Base-by-base conservation (phyloP, 2,888 invertebrate species). In the Phyto melanocephala region DNA sequence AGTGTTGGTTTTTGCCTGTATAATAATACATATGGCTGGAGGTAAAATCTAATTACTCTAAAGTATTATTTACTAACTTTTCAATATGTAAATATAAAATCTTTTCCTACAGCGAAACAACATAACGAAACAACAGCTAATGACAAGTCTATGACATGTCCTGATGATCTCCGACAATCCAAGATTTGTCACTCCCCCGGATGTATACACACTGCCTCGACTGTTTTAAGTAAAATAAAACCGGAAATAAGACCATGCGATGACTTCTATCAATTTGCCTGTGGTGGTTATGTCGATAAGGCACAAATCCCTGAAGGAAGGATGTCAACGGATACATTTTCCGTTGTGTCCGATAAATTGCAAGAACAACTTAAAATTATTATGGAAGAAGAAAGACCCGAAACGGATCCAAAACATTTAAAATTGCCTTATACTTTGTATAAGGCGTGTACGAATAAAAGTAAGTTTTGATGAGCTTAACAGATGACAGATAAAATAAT, bases 221-320 rank as follows among this genome's bases (percentile, higher is more conserved):
- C 92, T 62, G 92, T 95, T 20, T 89, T 95, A 70, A 92, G 93
- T 77, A 94, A 94, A 87, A 94, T 96, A 93, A 94, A 95, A 86
- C 87, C 90, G 2, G 89, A 91, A 2, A 93, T 95, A 0, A 94
- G 95, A 83, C 95, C 95, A 0, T 96, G 95, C 87, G 95, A 95
- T 86, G 95, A 96, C 88, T 96, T 96, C 89, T 96, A 95, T 88
- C 92, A 94, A 85, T 95, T 95, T 87, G 93, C 95, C 5, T 96
- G 95, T 86, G 96, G 95, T 3, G 93, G 92, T 58, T 96, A 95
- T 88, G 88, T 95, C 2, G 93, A 94, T 84, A 92, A 92, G 22
- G 94, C 94, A 3, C 92, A 92, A 79, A 95, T 96, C 82, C 95
- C 95, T 2, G 95, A 95, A 84, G 96, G 96, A 75, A 91, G 92